Base-by-base conservation (phyloP, 2,888 invertebrate genomes). In the Zaprionus obscuricornis region DNA sequence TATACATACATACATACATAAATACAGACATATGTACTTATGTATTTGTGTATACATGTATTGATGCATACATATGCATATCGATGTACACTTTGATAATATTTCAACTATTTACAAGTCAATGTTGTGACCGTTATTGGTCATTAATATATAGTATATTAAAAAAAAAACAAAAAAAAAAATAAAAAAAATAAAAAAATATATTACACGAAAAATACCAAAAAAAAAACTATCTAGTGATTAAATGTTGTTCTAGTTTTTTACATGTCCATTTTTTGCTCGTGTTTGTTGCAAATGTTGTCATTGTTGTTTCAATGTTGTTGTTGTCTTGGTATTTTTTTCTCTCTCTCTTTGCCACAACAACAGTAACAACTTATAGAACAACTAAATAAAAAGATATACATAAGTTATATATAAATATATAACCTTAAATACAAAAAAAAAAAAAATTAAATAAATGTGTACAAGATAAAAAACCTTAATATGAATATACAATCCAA, bases 201-300 rank as follows among this genome's bases (percentile, higher is more conserved):
- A 13, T 11, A 7, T 33, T n/a, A 31, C 8, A 13, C n/a, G n/a
- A n/a, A n/a, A n/a, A 24, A 27, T 27, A 24, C 11, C 16, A 39
- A 7, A 16, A 10, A 31, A 7, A 31, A 17, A 13, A 10, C 5
- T 33, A 40, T 36, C 22, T 49, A 52, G 64, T 42, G 43, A 55
- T 56, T 70, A 56, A 69, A 66, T 70, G 68, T 70, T 69, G 66
- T 66, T 70, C 66, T 76, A 74, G 74, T 59, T 63, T 69, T 72
- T 58, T 69, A 59, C 52, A 52, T 79, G 69, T 65, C 68, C 68
- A 72, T 75, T 73, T 72, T 75, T 73, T 75, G 60, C 72, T 78
- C 72, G 69, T 72, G 72, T 69, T 72, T 64, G 69, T 59, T 77
- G 51, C 76, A 75, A 75, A 73, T 75, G 74, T 81, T 74, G 81